phyloP scores from a whole-genome alignment of 2,888 invertebrate species.

The Drosophila prolongata region DNA sequence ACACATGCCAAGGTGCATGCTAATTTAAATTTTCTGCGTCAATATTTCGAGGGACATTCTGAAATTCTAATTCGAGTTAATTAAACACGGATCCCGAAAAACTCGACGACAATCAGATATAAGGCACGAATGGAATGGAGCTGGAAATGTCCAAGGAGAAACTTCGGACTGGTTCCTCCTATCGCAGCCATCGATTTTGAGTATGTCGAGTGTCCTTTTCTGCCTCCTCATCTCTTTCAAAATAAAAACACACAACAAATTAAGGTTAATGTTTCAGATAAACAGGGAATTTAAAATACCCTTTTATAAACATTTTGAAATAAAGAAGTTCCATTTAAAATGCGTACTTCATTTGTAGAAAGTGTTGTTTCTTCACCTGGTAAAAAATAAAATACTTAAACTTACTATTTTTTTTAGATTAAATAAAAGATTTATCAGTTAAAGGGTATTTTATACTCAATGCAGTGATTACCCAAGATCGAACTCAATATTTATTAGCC shows the following conservation, averaged over 20 bases:
- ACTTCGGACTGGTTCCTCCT: constrained; percentile 58
- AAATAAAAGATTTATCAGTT: not conserved
- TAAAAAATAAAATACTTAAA: no score
- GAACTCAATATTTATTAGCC: constrained; percentile 82
- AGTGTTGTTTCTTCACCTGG: no score
- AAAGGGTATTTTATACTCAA: constrained; percentile 35
- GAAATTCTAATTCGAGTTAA: constrained; percentile 75
- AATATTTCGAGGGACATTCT: constrained; percentile 22
- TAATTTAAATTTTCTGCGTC: constrained; percentile 40
- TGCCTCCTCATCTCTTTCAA: constrained; percentile 24
- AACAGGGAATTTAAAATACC: constrained; percentile 12
- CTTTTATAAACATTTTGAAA: not conserved
- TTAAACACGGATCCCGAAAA: constrained; percentile 57
- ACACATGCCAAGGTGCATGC: not conserved
- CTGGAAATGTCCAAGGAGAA: constrained; percentile 50
- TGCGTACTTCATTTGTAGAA: no score
- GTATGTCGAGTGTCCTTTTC: constrained; percentile 68
- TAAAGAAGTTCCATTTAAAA: no score
- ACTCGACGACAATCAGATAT: constrained; percentile 66
- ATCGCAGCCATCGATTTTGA: constrained; percentile 74
- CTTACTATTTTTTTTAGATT: no score
- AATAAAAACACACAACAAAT: constrained; percentile 20
- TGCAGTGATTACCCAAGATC: constrained; percentile 9
- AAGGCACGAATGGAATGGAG: constrained; percentile 59
- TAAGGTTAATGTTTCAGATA: not conserved